Evolutionary conservation across 2,797 vertebrate species (phyloP).

Genomic region (Lagodon rhomboides): DNA sequence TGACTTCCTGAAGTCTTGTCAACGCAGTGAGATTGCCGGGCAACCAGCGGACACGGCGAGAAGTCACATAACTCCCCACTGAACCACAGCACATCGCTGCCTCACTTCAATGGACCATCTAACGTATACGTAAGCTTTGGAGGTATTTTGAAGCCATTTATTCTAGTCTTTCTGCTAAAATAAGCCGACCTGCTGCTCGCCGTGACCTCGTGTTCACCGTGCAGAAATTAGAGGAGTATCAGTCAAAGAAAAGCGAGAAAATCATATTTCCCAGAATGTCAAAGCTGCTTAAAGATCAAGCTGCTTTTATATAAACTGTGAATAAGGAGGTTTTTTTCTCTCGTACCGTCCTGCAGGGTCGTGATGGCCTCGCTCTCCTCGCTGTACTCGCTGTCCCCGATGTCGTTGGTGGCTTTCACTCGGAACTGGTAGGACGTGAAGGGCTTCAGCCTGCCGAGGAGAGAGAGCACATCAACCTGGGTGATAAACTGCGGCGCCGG

Average conservation of each 20-base stretch:
- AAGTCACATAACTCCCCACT: not conserved
- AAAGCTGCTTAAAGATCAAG: not conserved
- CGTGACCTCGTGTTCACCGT: not conserved
- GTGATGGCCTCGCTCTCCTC: slow-evolving; percentile 96
- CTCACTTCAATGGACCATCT: not conserved
- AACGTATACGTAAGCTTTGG: not conserved
- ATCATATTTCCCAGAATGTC: not conserved
- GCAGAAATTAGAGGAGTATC: not conserved
- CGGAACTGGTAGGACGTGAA: slow-evolving; percentile 99
- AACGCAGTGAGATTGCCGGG: too few species aligned
- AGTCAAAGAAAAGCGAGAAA: too few species aligned
- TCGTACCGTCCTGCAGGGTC: slow-evolving; percentile 95
- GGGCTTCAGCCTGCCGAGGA: slow-evolving; percentile 90
- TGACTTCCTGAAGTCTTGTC: too few species aligned
- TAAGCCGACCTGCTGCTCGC: not conserved
- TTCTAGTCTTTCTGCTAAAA: too few species aligned
- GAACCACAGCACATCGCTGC: not conserved
- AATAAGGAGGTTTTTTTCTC: not conserved
- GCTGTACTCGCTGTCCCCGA: slow-evolving; percentile 98
- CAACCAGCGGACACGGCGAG: too few species aligned
- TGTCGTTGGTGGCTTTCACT: slow-evolving; percentile 97
- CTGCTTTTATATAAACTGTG: not conserved
- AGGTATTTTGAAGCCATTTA: not conserved
- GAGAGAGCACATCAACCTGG: slow-evolving; percentile 38
- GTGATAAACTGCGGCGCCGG: slow-evolving; percentile 18